Base-by-base conservation (phyloP, 2,888 invertebrate species). In the Aspidiotus rigidus region DNA sequence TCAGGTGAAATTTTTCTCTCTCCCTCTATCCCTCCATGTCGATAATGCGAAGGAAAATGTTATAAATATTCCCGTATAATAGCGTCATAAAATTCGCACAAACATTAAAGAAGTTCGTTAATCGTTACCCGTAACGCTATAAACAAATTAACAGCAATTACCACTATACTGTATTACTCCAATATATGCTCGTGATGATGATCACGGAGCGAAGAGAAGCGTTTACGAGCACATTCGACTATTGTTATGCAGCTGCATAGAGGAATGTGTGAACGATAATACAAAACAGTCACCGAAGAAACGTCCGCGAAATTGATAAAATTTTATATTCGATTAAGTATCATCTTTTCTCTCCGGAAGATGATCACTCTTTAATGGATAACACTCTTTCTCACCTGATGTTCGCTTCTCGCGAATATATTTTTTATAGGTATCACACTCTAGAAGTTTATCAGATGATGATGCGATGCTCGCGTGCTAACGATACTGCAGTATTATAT, bases 81-180 rank as follows among this genome's bases (percentile, higher is more conserved):
- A 54, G 63, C 54, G 63, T 63, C 63, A 54, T 63, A 63, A 63
- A 63, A 63, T 63, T 63, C 63, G 49, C 54, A 54, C 63, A 53
- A 54, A 49, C 63, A 54, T 63, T 63, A 63, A 63, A 63, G 63
- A 54, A 63, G 63, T 63, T 63, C 63, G 63, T 63, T 63, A 63
- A 63, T 63, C 53, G 63, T 63, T 53, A 40, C 28, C 63, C 53
- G 63, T 63, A 63, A 63, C 63, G 63, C 63, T 63, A 63, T 63
- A 63, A 63, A 63, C 63, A 63, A 63, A 63, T 63, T 63, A 63
- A 63, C 63, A 63, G 54, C 63, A 63, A 63, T 63, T 63, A 63
- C 63, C 63, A 54, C 63, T 63, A 63, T 63, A 54, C 63, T 54
- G 28, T 28, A 28, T 28, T 28, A 28, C 28, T 28, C 28, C 28